Conservation (phyloP, 1,140 invertebrate species). For the Dreissena polymorpha region DNA sequence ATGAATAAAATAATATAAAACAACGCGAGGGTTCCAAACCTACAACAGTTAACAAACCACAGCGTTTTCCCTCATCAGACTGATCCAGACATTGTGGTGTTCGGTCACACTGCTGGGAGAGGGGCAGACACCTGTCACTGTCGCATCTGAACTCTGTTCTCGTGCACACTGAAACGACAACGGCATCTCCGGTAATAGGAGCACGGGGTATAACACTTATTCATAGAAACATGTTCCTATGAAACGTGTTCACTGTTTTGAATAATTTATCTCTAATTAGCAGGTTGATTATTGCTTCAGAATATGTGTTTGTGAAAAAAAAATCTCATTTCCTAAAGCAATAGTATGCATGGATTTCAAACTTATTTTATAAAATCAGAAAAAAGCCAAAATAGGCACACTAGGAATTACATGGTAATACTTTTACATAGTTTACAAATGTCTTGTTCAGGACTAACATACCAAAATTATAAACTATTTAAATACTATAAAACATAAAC, state of each 20-base stretch:
- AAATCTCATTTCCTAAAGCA: no score
- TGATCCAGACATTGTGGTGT: slow-evolving; percentile 80
- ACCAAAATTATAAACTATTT: not conserved
- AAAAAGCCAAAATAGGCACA: no score
- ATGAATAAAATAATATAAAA: not conserved
- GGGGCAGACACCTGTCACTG: slow-evolving; percentile 88
- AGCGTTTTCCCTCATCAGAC: slow-evolving; percentile 83
- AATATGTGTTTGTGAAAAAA: no score
- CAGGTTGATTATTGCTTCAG: not conserved
- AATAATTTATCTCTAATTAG: not conserved
- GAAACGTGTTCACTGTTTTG: slow-evolving; percentile 1
- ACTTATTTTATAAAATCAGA: no score
- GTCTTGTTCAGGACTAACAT: no score
- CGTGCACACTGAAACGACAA: slow-evolving; percentile 61
- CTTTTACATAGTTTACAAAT: no score
- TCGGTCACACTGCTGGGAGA: slow-evolving; percentile 86
- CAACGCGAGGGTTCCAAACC: not conserved
- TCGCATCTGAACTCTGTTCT: slow-evolving; percentile 65
- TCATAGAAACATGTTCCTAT: not conserved
- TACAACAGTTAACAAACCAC: slow-evolving; percentile 74
- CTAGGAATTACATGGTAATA: no score
- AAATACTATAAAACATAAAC: not conserved
- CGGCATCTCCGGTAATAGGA: not conserved
- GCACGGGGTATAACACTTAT: not conserved
- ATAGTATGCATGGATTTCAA: no score